Evolutionary conservation across 2,888 invertebrate species (phyloP), one percentile per base, ranked within the genome.

Genomic region (Stegophylla sp.): DNA sequence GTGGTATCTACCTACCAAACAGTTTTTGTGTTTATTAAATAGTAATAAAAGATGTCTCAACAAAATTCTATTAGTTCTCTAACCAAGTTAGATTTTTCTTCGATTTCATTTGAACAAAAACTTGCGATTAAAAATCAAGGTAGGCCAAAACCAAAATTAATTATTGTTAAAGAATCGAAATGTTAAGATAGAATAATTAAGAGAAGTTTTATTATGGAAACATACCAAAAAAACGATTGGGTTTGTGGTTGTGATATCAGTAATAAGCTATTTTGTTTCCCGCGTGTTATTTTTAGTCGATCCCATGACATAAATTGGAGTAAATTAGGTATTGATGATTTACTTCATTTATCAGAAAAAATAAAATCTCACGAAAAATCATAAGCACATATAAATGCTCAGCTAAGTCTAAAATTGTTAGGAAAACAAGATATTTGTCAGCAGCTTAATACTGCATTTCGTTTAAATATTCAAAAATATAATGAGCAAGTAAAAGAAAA

Each of bases 211-310:
- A 72, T 59, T 23, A 72, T 34, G 3, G 72, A 72, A 34, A 72
- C 15, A 10, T 59, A 72, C 23, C 9, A 56, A 7, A 72, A 41
- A 28, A 41, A 72, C 87, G 72, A 72, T 34, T 72, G 56, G 56
- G 43, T 72, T 4, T 59, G 72, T 72, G 72, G 72, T 23, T 72
- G 72, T 56, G 41, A 56, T 20, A 7, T 56, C 34, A 71, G 43
- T 20, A 56, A 71, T 41, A 53, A 41, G 20, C 9, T 71, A 12
- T 71, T 20, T 71, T 71, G 71, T 71, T 71, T 71, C 15, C 41
- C 56, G 1, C 41, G 71, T 71, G 3, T 71, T 41, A 20, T 71
- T 17, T 56, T 71, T 71, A 56, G 13, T 71, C 53, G 41, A 41
- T 56, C 41, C 12, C 34, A 26, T 56, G 71, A 71, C 20, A 56